Base-by-base conservation (phyloP, 2,113 vertebrate species). In the Rostratula benghalensis region DNA sequence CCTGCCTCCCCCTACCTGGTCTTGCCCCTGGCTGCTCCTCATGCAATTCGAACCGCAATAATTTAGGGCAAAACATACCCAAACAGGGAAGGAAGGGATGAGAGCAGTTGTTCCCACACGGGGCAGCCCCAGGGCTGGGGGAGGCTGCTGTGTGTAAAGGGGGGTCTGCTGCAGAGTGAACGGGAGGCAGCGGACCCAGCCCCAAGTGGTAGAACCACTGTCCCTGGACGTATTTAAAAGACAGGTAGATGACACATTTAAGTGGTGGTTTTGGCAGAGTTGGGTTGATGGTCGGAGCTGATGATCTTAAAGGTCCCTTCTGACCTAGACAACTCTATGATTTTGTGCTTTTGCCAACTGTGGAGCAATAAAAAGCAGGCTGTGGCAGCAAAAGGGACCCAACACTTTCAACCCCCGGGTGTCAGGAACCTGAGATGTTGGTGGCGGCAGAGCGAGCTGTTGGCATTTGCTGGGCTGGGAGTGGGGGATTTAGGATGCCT, bases 391-490 rank as follows among this genome's bases (percentile, higher is more conserved):
- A 87, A 82, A 87, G 21, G 16, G 27, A 61, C 41, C 16, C 18
- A 21, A 15, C 0, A 4, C 8, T 84, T 78, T 11, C 6, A 10
- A 10, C 8, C 27, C 17, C 25, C 1, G 0, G 1, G 4, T 46
- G 61, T 54, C 54, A 50, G 67, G 53, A 43, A 43, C 41, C 39
- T 1, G 46, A n/a, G 68, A 6, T 33, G 75, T 21, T 3, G 2
- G 46, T 27, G 65, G 68, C 3, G 33, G 82, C 61, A 51, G 80
- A 57, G 48, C 0, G 39, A 74, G 57, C 76, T 48, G 20, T 7
- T 48, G 84, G 57, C 7, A 0, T 73, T 50, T 54, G 65, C 31
- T 5, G 20, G 28, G 39, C 6, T 1, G 7, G 33, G 41, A 17
- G 12, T 19, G 20, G 56, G 31, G 33, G 43, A 41, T 79, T 82